phyloP scores from a whole-genome alignment of 2,113 vertebrate species.

The Zosterops pallidus region DNA sequence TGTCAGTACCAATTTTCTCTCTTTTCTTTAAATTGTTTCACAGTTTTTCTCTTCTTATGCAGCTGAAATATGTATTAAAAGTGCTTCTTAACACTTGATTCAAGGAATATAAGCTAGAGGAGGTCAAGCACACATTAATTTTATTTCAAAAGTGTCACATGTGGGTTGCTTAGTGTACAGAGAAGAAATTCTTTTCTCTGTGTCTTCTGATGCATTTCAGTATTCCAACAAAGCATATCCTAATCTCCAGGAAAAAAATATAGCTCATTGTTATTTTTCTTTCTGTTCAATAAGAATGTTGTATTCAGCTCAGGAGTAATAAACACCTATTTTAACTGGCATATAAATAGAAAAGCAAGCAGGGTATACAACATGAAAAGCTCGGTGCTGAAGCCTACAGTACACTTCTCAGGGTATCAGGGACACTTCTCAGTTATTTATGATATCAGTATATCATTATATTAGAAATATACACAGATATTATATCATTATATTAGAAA shows the following conservation, averaged over 20 bases:
- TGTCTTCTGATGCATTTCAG: not conserved
- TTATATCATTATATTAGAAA: not conserved
- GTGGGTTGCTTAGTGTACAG: not conserved
- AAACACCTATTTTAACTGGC: not conserved
- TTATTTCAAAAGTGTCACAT: not conserved
- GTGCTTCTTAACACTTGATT: not conserved
- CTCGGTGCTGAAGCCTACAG: not conserved
- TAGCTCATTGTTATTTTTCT: not conserved
- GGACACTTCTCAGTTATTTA: not conserved
- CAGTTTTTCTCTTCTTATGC: not conserved
- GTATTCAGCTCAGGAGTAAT: not conserved
- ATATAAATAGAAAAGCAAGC: not conserved
- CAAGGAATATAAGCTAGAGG: not conserved
- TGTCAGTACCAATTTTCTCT: not conserved
- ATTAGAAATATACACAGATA: not conserved
- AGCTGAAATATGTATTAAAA: not conserved
- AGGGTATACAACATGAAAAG: not conserved
- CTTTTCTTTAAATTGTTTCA: not conserved
- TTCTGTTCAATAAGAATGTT: not conserved
- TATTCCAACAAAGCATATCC: not conserved
- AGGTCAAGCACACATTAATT: not conserved
- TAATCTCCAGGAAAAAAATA: not conserved
- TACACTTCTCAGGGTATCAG: not conserved
- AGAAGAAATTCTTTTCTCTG: not conserved
- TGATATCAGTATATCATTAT: not conserved